Conservation (phyloP, 2,797 vertebrate genomes). For the Microctenopoma stevenorrisi region DNA sequence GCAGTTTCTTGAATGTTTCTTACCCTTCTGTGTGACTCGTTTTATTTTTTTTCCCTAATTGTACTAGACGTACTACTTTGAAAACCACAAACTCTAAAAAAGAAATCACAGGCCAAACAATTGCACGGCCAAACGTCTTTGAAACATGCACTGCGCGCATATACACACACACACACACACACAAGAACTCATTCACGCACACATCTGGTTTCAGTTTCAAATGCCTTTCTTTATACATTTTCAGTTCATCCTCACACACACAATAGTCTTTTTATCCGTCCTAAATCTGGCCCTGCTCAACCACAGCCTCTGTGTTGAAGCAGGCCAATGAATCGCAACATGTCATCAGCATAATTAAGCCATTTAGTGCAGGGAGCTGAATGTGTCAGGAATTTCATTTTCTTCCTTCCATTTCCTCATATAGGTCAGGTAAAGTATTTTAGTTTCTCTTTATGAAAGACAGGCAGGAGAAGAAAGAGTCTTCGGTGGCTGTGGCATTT, state of each 20-base stretch:
- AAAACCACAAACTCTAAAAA: constrained; percentile 55
- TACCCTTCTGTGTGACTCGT: constrained; percentile 52
- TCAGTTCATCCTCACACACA: constrained; percentile 74
- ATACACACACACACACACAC: constrained; percentile 18
- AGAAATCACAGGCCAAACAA: constrained; percentile 51
- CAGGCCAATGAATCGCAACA: constrained; percentile 65
- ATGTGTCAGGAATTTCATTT: constrained; percentile 51
- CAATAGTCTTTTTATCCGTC: constrained; percentile 79
- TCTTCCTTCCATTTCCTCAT: constrained; percentile 31
- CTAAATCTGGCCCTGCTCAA: constrained; percentile 53
- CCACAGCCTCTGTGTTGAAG: constrained; percentile 60
- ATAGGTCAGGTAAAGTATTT: constrained; percentile 60
- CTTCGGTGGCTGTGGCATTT: constrained; percentile 69
- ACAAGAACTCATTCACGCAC: constrained; percentile 45
- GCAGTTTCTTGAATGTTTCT: constrained; percentile 45
- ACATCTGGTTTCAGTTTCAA: constrained; percentile 84
- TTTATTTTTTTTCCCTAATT: constrained; percentile 71
- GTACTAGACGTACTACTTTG: constrained; percentile 61
- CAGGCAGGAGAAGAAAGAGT: constrained; percentile 54
- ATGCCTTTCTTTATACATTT: constrained; percentile 76
- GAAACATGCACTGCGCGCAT: constrained; percentile 39
- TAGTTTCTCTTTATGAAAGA: constrained; percentile 52
- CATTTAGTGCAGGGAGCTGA: constrained; percentile 46
- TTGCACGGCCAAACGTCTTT: constrained; percentile 37
- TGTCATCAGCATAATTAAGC: constrained; percentile 76